Evolutionary conservation across 2,888 invertebrate species (phyloP).

Genomic region (Eledona agricola): DNA sequence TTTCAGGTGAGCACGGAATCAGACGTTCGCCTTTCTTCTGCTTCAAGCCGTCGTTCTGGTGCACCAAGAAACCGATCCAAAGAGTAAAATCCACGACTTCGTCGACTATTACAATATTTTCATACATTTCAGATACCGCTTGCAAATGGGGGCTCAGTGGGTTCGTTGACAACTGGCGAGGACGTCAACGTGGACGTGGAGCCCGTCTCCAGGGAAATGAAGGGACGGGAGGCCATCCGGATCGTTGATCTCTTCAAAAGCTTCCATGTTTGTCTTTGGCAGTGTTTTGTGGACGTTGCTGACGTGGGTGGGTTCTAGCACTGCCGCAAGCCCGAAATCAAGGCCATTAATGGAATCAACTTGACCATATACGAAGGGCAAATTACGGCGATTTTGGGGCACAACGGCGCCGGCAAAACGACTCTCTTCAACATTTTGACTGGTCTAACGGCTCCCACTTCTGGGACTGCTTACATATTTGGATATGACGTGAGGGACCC

Average conservation of each 20-base stretch:
- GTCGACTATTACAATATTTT: slow-evolving; percentile 1
- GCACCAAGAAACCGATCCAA: slow-evolving; percentile 60
- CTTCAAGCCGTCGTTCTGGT: slow-evolving; percentile 77
- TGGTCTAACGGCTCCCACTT: slow-evolving; percentile 78
- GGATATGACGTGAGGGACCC: slow-evolving; percentile 80
- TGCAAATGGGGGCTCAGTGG: slow-evolving; percentile 60
- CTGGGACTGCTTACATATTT: slow-evolving; percentile 78
- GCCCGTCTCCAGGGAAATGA: slow-evolving; percentile 75
- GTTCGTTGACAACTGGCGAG: slow-evolving; percentile 62
- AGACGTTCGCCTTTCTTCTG: slow-evolving; percentile 80
- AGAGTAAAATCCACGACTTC: slow-evolving; percentile 53
- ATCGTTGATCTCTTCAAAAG: slow-evolving; percentile 79
- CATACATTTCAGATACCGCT: slow-evolving; percentile 52
- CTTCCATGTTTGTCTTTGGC: slow-evolving; percentile 64
- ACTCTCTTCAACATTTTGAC: slow-evolving; percentile 86
- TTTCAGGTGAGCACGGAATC: slow-evolving; percentile 80
- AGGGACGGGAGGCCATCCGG: slow-evolving; percentile 77
- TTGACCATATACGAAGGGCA: slow-evolving; percentile 86
- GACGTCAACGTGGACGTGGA: slow-evolving; percentile 74
- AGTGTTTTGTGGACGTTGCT: slow-evolving; percentile 3
- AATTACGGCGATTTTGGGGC: slow-evolving; percentile 85
- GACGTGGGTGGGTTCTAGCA: slow-evolving; percentile 66
- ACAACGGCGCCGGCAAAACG: slow-evolving; percentile 89
- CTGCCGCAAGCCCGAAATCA: slow-evolving; percentile 73
- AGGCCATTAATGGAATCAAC: slow-evolving; percentile 80